A percentile compares a stretch with the other conserved stretches of the same genome.
phyloP scores from a whole-genome alignment of 2,797 vertebrate species.

The Zalophus californianus region DNA sequence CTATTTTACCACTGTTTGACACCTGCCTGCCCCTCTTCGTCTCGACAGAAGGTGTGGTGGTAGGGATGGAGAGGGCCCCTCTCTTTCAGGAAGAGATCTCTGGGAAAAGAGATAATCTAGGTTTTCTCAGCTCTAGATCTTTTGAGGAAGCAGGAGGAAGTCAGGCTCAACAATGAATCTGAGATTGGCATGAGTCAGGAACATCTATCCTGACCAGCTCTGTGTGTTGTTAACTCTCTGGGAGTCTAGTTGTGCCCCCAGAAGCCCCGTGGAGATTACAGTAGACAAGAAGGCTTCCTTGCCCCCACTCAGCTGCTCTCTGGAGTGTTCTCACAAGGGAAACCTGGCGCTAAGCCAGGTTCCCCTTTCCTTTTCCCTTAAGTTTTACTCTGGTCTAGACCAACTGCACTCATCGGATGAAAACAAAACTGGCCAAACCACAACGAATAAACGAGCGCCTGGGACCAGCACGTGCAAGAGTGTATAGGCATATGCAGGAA shows the following conservation, averaged over 20 bases:
- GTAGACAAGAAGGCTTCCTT: background rate
- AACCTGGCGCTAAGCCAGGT: background rate
- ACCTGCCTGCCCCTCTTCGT: background rate
- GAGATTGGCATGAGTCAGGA: background rate
- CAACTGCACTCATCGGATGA: background rate
- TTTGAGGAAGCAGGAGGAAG: slow-evolving; percentile 52
- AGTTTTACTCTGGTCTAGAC: background rate
- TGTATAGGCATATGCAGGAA: background rate
- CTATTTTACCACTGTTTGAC: background rate
- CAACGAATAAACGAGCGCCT: background rate
- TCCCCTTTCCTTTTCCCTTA: background rate
- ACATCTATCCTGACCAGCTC: background rate
- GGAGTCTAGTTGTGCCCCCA: slow-evolving; percentile 8
- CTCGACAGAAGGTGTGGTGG: background rate
- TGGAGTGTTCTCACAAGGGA: background rate
- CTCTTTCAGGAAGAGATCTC: slow-evolving; percentile 27
- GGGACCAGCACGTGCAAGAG: background rate
- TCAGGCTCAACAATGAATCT: background rate
- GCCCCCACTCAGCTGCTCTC: background rate
- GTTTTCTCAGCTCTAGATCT: slow-evolving; percentile 2
- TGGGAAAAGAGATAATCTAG: slow-evolving; percentile 19
- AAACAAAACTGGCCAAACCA: slow-evolving; percentile 16
- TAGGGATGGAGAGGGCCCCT: background rate
- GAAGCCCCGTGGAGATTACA: background rate
- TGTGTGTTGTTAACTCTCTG: slow-evolving; percentile 6